phyloP scores from a whole-genome alignment of 1,140 invertebrate species.

The Scaptomyza hsui region DNA sequence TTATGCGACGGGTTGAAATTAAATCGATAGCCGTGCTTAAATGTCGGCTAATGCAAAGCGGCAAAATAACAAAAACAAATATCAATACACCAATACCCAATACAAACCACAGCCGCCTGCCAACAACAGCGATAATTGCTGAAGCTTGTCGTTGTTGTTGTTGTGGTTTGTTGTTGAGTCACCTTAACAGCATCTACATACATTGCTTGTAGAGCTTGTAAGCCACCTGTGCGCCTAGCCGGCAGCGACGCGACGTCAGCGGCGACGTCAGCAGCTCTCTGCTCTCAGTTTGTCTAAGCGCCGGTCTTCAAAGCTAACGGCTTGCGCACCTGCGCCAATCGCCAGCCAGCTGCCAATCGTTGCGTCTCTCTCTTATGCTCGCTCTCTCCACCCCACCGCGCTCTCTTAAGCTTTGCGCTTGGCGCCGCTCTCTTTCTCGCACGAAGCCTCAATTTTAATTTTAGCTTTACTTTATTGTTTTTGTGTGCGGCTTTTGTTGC shows the following conservation, averaged over 20 bases:
- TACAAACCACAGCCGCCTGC: slow-evolving; percentile 61
- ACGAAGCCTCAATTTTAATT: slow-evolving; percentile 21
- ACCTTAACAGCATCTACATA: slow-evolving; percentile 32
- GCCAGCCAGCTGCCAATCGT: slow-evolving; percentile 56
- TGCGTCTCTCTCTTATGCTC: slow-evolving; percentile 24
- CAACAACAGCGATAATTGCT: slow-evolving; percentile 76
- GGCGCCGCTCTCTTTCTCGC: slow-evolving; percentile 62
- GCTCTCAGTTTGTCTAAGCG: slow-evolving; percentile 19
- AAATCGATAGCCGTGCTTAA: slow-evolving; percentile 79
- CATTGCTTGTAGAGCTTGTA: slow-evolving; percentile 33
- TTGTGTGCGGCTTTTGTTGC: not conserved
- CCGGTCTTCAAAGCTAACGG: slow-evolving; percentile 46
- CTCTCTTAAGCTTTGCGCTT: too few relatives aligned
- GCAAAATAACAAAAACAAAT: slow-evolving; percentile 75
- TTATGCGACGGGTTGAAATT: slow-evolving; percentile 67
- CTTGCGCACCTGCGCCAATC: slow-evolving; percentile 76
- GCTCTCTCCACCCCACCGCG: too few relatives aligned
- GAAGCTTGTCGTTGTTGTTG: slow-evolving; percentile 28
- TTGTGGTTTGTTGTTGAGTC: slow-evolving; percentile 54
- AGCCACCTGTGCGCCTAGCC: slow-evolving; percentile 70
- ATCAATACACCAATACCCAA: slow-evolving; percentile 51
- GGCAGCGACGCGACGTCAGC: slow-evolving; percentile 37
- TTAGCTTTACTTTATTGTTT: slow-evolving; percentile 18
- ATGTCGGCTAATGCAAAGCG: slow-evolving; percentile 80
- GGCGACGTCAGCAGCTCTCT: slow-evolving; percentile 20